Percentiles rank a stretch among this genome's conserved stretches.
These are phyloP conservation scores for Sminthurides bifidus DNA, from an alignment of 1,140 invertebrate genomes.

Conservation along the genomic window DNA sequence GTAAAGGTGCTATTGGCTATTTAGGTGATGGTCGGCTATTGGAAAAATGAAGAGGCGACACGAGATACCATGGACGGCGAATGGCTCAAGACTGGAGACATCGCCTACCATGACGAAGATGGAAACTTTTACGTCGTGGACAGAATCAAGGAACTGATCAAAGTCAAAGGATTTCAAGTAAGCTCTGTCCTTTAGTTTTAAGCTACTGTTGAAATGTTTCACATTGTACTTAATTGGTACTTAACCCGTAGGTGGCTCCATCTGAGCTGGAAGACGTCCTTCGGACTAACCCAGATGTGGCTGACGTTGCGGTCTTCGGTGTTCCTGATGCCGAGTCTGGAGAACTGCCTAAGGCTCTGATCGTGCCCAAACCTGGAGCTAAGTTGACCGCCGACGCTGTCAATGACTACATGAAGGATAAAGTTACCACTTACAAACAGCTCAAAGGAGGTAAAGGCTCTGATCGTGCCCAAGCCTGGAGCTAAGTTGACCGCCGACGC, in stretches of 20 bases:
- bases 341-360: constrained; percentile 56
- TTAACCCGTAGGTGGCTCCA: constrained; percentile 56
- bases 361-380: constrained; percentile 33
- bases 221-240: background rate
- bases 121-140: constrained; percentile 63
- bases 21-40: constrained; percentile 30
- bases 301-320: constrained; percentile 70
- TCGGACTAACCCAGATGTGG: constrained; percentile 54
- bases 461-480: background rate
- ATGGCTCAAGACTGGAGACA: constrained; percentile 47
- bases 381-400: constrained; percentile 35
- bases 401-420: background rate
- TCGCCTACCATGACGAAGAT: constrained; percentile 43
- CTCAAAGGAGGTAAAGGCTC: constrained; percentile 5
- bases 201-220: background rate
- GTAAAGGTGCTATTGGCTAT: background rate
- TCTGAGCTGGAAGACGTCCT: constrained; percentile 73
- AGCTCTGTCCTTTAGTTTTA: constrained; percentile 28
- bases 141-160: constrained; percentile 78
- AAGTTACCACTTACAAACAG: constrained; percentile 38
- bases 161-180: constrained; percentile 79
- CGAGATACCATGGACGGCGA: constrained; percentile 51
- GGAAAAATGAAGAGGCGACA: constrained; percentile 43
- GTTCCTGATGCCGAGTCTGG: constrained; percentile 56
- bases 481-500: constrained; percentile 35